phyloP scores from a whole-genome alignment of 2,797 vertebrate species.

The Anniella stebbinsi region DNA sequence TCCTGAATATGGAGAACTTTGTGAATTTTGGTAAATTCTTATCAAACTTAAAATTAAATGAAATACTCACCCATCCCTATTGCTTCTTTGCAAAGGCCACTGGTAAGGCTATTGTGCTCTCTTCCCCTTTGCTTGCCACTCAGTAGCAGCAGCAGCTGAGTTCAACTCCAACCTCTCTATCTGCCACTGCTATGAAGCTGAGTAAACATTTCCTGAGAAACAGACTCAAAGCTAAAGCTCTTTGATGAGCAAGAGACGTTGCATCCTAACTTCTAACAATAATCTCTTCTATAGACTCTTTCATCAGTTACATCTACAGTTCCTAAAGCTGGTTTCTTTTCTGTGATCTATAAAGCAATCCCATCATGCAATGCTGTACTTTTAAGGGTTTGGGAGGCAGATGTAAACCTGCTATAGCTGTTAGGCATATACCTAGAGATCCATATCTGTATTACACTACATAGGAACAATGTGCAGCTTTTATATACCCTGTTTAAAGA shows the following conservation, averaged over 20 bases:
- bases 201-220: not conserved
- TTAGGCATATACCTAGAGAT: not conserved
- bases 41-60: no score
- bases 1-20: no score
- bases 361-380: not conserved
- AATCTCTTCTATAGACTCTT: not conserved
- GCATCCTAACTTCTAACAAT: conserved; percentile 2
- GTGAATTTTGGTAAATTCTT: no score
- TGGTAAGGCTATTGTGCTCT: not conserved
- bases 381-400: not conserved
- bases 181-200: not conserved
- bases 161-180: no score
- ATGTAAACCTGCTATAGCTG: not conserved
- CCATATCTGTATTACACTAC: not conserved
- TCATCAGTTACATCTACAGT: not conserved
- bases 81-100: no score
- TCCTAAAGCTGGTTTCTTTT: not conserved
- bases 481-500: conserved; percentile 26
- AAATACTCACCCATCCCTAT: no score
- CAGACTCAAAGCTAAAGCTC: not conserved
- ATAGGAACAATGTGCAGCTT: not conserved
- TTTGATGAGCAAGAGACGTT: not conserved
- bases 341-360: not conserved
- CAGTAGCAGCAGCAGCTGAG: not conserved
- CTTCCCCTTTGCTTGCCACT: no score